Evolutionary conservation across 1,140 invertebrate genomes (phyloP).

Genomic region (Rhagoletis pomonella): DNA sequence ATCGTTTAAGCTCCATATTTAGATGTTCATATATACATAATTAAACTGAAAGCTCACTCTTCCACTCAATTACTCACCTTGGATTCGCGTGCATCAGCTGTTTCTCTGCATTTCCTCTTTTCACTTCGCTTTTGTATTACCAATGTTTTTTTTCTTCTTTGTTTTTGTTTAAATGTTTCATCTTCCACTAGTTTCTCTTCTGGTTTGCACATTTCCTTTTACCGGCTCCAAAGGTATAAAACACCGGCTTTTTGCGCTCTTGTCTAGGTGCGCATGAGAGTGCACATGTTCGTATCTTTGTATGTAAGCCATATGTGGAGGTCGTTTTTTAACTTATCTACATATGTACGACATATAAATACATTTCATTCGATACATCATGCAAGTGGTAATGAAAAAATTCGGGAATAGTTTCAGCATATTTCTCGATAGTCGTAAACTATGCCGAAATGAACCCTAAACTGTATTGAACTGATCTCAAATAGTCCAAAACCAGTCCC

Average conservation of each 20-base stretch:
- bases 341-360: too few relatives aligned
- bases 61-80: too few relatives aligned
- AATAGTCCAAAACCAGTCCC: too few relatives aligned
- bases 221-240: neutral
- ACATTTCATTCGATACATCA: too few relatives aligned
- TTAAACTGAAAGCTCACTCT: neutral
- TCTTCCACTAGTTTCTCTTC: neutral
- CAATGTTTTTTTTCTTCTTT: neutral
- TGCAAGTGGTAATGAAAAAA: neutral
- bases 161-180: constrained; percentile 20
- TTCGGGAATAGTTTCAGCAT: neutral
- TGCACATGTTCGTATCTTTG: neutral
- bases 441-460: neutral
- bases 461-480: neutral
- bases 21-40: neutral
- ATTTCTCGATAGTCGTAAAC: neutral
- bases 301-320: neutral
- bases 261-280: neutral
- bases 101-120: neutral
- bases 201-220: neutral
- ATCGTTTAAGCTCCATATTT: too few relatives aligned
- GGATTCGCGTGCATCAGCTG: neutral
- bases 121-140: neutral
- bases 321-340: too few relatives aligned
- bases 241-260: constrained; percentile 3